Evolutionary conservation across 2,113 vertebrate species (phyloP).

Genomic region (Elanoides forficatus): DNA sequence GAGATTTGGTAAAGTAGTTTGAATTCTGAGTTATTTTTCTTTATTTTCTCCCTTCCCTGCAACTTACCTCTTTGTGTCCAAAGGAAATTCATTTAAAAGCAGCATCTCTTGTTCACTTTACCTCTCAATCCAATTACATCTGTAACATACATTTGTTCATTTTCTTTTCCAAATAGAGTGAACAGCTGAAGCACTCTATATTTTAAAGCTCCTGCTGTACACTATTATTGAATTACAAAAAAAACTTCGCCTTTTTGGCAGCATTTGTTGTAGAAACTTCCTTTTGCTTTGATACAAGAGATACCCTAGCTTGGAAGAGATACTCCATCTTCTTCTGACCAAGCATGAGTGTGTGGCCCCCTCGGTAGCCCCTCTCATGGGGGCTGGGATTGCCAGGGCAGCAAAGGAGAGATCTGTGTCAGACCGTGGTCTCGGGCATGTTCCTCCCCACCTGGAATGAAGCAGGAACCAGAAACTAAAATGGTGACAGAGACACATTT

Average conservation of each 20-base stretch:
- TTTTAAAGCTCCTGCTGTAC: slow-evolving; percentile 1
- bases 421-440: not conserved
- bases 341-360: too few relatives aligned
- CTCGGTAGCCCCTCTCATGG: not conserved
- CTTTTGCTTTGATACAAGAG: not conserved
- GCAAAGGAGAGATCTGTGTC: not conserved
- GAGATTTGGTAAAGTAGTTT: slow-evolving; percentile 13
- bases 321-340: not conserved
- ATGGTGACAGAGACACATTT: not conserved
- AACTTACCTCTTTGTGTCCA: not conserved
- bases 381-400: not conserved
- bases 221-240: not conserved
- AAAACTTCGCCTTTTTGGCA: not conserved
- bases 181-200: not conserved
- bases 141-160: not conserved
- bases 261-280: not conserved
- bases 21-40: slow-evolving; percentile 21
- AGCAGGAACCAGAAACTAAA: not conserved
- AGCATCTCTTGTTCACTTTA: not conserved
- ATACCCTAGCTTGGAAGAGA: not conserved
- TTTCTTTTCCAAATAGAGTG: not conserved
- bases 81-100: not conserved
- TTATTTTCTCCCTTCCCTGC: not conserved
- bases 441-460: not conserved
- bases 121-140: slow-evolving; percentile 22